Conservation (phyloP, 1,140 invertebrate species). For the Hesperophylax magnus region DNA sequence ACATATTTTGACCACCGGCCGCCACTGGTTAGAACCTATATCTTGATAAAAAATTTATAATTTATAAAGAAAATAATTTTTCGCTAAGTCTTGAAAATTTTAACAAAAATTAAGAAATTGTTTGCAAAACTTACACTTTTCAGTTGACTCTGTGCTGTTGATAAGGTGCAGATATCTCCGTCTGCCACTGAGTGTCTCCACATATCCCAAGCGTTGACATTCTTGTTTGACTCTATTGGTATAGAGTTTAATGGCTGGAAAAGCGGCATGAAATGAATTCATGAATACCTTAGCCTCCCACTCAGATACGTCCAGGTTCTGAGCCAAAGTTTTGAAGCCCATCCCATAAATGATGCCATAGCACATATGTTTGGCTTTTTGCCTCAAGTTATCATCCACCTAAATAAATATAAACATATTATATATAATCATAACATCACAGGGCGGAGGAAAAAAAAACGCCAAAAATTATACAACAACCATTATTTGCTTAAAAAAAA, state of each 20-base stretch:
- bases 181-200: constrained; percentile 87
- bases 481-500: no score
- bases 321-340: constrained; percentile 87
- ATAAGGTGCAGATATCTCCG: constrained; percentile 86
- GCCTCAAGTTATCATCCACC: constrained; percentile 83
- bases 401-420: constrained; percentile 57
- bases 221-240: constrained; percentile 77
- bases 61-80: no score
- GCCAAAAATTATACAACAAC: no score
- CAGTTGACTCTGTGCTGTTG: constrained; percentile 73
- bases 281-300: constrained; percentile 86
- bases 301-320: constrained; percentile 85
- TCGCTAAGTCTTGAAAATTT: background rate
- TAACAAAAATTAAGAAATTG: background rate
- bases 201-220: constrained; percentile 82
- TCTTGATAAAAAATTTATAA: no score
- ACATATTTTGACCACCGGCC: no score
- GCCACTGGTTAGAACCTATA: no score
- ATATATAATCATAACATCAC: no score
- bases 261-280: constrained; percentile 86
- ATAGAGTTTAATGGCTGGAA: constrained; percentile 82
- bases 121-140: constrained; percentile 66
- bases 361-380: constrained; percentile 93
- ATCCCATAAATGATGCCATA: constrained; percentile 99
- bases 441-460: no score